Percentiles rank a stretch among this genome's conserved stretches.
phyloP scores from a whole-genome alignment of 2,113 vertebrate genomes.

The Oriolus oriolus region DNA sequence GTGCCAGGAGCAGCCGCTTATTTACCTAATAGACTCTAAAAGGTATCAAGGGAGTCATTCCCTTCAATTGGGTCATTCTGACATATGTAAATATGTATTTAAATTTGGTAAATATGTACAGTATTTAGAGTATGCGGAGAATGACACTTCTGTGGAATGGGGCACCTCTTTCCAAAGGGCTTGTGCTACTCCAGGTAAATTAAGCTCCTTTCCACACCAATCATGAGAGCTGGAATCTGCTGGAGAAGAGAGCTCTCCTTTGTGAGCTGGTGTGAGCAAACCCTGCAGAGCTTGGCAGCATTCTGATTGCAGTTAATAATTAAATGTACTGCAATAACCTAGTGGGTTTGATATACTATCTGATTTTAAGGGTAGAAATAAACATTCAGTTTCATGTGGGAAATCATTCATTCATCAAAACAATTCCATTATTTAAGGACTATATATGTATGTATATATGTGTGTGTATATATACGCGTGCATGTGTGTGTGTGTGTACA shows the following conservation, averaged over 20 bases:
- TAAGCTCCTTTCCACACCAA: background rate
- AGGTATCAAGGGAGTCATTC: constrained; percentile 42
- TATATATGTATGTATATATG: too few relatives aligned
- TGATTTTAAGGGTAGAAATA: background rate
- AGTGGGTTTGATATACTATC: background rate
- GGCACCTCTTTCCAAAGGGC: background rate
- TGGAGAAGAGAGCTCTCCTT: background rate
- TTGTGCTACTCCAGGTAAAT: background rate
- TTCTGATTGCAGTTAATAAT: background rate
- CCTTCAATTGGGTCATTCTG: constrained; percentile 25
- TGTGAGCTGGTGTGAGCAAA: background rate
- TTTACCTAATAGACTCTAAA: constrained; percentile 63
- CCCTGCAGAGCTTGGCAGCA: background rate
- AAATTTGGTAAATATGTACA: constrained; percentile 49
- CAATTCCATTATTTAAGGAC: background rate
- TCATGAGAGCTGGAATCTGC: background rate
- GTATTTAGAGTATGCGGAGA: constrained; percentile 2
- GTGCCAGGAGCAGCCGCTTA: constrained; percentile 8
- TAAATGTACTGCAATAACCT: background rate
- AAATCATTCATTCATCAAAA: background rate
- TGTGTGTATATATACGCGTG: too few relatives aligned
- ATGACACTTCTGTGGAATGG: background rate
- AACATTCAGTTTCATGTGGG: background rate
- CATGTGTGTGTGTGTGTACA: too few relatives aligned
- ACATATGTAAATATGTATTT: constrained; percentile 40